These are phyloP conservation scores for Pempheris klunzingeri DNA, from an alignment of 2,797 vertebrate species.

Conservation along the genomic window DNA sequence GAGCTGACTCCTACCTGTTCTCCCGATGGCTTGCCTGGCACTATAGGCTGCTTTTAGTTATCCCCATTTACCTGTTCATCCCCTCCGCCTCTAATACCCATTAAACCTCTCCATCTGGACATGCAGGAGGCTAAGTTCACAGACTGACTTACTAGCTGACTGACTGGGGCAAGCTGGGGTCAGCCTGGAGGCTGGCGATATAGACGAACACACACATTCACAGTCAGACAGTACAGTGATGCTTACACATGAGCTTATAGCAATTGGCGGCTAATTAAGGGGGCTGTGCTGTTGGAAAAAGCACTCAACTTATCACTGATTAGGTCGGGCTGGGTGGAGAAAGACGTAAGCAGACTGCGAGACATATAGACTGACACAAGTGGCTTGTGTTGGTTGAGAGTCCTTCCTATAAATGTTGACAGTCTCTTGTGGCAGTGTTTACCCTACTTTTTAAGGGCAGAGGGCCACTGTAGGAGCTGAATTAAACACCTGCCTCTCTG, in stretches of 20 bases:
- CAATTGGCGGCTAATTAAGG: conserved; percentile 73
- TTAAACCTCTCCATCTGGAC: conserved; percentile 76
- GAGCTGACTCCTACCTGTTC: conserved; percentile 29
- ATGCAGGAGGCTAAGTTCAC: conserved; percentile 67
- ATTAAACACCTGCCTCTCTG: conserved; percentile 74
- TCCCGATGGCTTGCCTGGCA: neutral
- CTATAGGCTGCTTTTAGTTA: conserved; percentile 39
- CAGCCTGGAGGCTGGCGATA: conserved; percentile 46
- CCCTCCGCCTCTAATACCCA: conserved; percentile 73
- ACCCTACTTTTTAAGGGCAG: conserved; percentile 62
- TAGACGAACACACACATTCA: conserved; percentile 24
- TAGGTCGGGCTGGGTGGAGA: conserved; percentile 62
- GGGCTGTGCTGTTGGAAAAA: conserved; percentile 73
- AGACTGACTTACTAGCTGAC: conserved; percentile 60
- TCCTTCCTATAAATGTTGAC: conserved; percentile 70
- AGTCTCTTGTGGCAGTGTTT: conserved; percentile 71
- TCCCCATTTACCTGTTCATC: conserved; percentile 61
- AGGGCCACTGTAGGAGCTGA: conserved; percentile 59
- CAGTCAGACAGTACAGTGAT: conserved; percentile 56
- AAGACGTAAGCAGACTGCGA: conserved; percentile 31
- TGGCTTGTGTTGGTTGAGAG: conserved; percentile 61
- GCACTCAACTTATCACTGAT: conserved; percentile 75
- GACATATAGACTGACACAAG: conserved; percentile 56
- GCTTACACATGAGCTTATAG: conserved; percentile 77
- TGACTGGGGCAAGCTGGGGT: conserved; percentile 62